Conservation (phyloP, 2,113 vertebrate species). For the Pardalotus punctatus region DNA sequence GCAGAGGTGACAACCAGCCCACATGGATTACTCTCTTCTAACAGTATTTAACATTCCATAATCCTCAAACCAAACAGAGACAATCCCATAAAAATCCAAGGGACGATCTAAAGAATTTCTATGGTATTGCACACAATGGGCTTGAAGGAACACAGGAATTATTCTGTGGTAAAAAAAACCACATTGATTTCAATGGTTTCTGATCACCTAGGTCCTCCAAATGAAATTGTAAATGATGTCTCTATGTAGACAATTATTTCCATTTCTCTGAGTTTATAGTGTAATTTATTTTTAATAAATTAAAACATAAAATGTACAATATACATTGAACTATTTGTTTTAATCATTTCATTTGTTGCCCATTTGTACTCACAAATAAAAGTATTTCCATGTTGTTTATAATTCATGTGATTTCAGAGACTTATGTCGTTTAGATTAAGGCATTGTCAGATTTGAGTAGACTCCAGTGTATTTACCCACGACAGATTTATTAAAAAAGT, state of each 20-base stretch:
- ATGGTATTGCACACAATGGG: neutral
- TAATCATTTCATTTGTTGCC: neutral
- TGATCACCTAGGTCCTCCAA: neutral
- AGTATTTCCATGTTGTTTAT: neutral
- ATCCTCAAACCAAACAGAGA: constrained; percentile 32
- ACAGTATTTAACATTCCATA: constrained; percentile 33
- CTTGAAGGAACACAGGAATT: neutral
- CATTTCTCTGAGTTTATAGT: neutral
- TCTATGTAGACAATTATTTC: neutral
- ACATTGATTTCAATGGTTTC: neutral
- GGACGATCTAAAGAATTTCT: neutral
- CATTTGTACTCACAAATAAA: neutral
- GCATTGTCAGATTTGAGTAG: neutral
- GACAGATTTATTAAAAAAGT: neutral
- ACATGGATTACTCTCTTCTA: neutral
- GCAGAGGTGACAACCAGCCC: constrained; percentile 47
- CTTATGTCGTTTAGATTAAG: neutral
- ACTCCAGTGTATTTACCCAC: neutral
- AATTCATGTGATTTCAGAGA: neutral
- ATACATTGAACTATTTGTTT: neutral
- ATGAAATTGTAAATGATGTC: neutral
- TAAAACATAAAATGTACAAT: neutral
- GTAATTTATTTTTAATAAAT: neutral
- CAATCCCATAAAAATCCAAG: neutral
- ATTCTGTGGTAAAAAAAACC: neutral